Evolutionary conservation across 1,140 invertebrate species (phyloP), one percentile per base, ranked within the genome.

Genomic region (Drosophila santomea): DNA sequence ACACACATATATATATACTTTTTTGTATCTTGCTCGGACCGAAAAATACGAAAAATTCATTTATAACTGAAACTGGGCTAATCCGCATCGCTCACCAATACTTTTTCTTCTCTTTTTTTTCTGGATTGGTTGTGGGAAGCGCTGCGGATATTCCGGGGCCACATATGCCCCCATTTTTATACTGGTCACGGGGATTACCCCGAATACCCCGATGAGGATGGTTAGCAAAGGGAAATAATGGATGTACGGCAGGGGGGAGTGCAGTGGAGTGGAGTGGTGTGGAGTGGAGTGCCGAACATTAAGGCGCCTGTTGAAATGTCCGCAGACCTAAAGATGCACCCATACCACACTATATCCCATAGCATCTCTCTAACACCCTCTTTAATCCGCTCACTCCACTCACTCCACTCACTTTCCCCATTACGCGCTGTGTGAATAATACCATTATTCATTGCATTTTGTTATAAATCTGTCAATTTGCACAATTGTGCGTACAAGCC

Each of bases 401-500:
- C 28, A 12, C 7, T 15, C 39, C 36, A 2, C n/a, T 20, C 36
- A 2, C n/a, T 20, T 14, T 23, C 35, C 48, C 35, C 12, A 20
- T 17, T 25, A 11, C 15, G 45, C 25, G 47, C 17, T 36, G 23
- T 74, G 79, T 74, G 59, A 82, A 81, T 88, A 83, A 79, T 82
- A 85, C 78, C 60, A 74, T 75, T 88, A 82, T 88, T 85, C 82
- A 86, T 82, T 88, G 83, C 78, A 79, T 82, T 86, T 86, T 78
- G 83, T 88, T 86, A 89, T 88, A 88, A 88, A 88, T 88, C 83
- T 88, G 83, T 88, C 83, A 88, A 88, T 88, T 88, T 88, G 83
- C 83, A 83, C 83, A 88, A 88, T 88, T 88, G 83, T 88, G 83
- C 80, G 83, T 89, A 74, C 55, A 58, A 43, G 41, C 39, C 54